Evolutionary conservation across 2,113 vertebrate genomes (phyloP), one percentile per base, ranked within the genome.

Genomic region (Vicugna pacos): DNA sequence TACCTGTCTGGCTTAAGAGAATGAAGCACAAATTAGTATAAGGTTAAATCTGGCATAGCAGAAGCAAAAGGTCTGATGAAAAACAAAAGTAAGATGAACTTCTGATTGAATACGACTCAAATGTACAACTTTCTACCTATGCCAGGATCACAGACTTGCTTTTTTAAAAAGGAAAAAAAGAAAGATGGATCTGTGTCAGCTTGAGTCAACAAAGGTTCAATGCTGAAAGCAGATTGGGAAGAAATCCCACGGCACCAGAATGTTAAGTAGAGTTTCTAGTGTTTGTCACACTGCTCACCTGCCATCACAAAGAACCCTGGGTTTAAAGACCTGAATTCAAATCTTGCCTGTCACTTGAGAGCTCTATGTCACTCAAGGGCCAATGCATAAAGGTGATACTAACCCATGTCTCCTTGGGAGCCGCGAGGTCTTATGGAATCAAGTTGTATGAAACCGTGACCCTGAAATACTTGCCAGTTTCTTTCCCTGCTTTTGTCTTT

Each of bases 11-110:
- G 96, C 69, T 79, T 96, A 95, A 94, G 52, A 46, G 16, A 97
- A 97, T 80, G 92, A 83, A 72, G 94, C 79, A 96, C 60, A 98
- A 93, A 98, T 98, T 96, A 89, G 83, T 64, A 90, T 48, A 65
- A 82, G 35, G 77, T 96, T 96, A 97, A 98, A 96, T 76, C 73
- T 94, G 80, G 81, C 15, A 35, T 52, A 96, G 73, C 12, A 87
- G 76, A 60, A 96, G 81, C 73, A 84, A 95, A 48, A 96, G 5
- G 2, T 46, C 28, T 93, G 80, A 70, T 85, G 38, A 94, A 97
- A 97, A 96, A 73, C 79, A 86, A 98, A 97, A 97, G 94, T 75
- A 48, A 16, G 62, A 67, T 60, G 58, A 77, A 82, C 32, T 30
- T 32, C 58, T 91, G 87, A 87, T n/a, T 79, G 67, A 85, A 62